Evolutionary conservation across 2,797 vertebrate species (phyloP).

Genomic region (Rhabdomys pumilio): DNA sequence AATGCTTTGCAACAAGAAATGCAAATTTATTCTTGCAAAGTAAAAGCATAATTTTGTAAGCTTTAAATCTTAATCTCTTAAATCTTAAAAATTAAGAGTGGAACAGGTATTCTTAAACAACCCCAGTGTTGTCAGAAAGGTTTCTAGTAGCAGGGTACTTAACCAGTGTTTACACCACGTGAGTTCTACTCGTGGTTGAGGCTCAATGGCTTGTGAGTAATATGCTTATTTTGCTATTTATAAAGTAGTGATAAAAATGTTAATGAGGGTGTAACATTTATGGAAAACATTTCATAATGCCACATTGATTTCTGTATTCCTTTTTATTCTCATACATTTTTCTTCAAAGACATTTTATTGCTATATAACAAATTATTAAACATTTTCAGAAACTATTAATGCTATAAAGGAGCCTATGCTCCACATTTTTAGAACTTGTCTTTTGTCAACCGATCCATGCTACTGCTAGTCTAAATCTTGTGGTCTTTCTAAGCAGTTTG

Average conservation of each 20-base stretch:
- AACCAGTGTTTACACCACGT: neutral
- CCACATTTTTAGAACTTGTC: slow-evolving; percentile 48
- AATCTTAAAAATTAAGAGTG: slow-evolving; percentile 34
- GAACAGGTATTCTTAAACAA: neutral
- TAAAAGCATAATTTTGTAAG: slow-evolving; percentile 6
- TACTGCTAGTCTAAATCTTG: neutral
- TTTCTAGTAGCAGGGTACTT: neutral
- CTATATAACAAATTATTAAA: neutral
- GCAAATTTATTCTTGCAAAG: neutral
- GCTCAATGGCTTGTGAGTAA: neutral
- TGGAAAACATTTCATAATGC: neutral
- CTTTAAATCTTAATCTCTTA: neutral
- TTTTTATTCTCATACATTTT: neutral
- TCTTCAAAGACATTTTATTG: slow-evolving; percentile 1
- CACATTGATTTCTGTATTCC: slow-evolving; percentile 31
- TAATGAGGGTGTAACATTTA: neutral
- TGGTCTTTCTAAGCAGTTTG: neutral
- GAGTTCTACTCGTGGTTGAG: neutral
- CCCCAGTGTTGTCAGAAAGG: neutral
- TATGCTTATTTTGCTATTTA: neutral
- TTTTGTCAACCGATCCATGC: neutral
- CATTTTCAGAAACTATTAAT: slow-evolving; percentile 35
- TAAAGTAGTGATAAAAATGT: neutral
- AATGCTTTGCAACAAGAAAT: slow-evolving; percentile 19
- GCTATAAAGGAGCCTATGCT: neutral